Evolutionary conservation across 2,888 invertebrate species (phyloP).

Genomic region (Agriopis leucophaearia): DNA sequence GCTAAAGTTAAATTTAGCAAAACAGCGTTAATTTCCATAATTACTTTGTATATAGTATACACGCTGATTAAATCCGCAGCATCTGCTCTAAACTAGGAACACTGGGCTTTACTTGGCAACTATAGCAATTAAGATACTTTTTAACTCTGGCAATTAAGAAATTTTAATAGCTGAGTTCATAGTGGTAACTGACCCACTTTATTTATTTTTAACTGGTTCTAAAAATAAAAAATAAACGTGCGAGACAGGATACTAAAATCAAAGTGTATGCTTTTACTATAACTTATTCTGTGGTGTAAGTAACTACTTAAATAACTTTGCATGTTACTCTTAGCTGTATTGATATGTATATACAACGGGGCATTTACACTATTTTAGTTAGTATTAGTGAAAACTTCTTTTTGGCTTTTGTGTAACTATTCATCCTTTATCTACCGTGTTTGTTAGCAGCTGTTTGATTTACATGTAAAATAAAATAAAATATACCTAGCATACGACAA

Average conservation of each 20-base stretch:
- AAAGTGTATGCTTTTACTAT: too few relatives aligned
- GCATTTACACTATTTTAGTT: background rate
- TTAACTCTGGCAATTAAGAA: conserved; percentile 1
- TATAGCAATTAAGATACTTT: conserved; percentile 20
- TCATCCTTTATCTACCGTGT: too few relatives aligned
- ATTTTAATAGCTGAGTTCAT: background rate
- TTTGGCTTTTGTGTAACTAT: too few relatives aligned
- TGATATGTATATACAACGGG: too few relatives aligned
- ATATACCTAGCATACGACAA: too few relatives aligned
- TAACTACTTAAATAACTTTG: too few relatives aligned
- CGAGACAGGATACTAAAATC: too few relatives aligned
- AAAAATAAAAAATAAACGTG: background rate
- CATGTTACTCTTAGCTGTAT: too few relatives aligned
- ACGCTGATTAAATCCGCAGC: conserved; percentile 14
- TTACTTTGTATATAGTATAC: conserved; percentile 17
- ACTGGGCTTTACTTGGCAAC: conserved; percentile 11
- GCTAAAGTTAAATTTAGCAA: conserved; percentile 50
- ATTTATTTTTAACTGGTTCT: background rate
- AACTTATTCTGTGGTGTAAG: too few relatives aligned
- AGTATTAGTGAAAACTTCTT: too few relatives aligned
- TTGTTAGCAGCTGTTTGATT: background rate
- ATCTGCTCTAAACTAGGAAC: conserved; percentile 21
- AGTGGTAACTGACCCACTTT: background rate
- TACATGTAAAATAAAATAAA: too few relatives aligned
- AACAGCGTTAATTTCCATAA: conserved; percentile 29